A percentile compares a stretch with the other conserved stretches of the same genome.
Evolutionary conservation across 2,797 vertebrate species (phyloP).

Genomic region (Margarornis squamiger): DNA sequence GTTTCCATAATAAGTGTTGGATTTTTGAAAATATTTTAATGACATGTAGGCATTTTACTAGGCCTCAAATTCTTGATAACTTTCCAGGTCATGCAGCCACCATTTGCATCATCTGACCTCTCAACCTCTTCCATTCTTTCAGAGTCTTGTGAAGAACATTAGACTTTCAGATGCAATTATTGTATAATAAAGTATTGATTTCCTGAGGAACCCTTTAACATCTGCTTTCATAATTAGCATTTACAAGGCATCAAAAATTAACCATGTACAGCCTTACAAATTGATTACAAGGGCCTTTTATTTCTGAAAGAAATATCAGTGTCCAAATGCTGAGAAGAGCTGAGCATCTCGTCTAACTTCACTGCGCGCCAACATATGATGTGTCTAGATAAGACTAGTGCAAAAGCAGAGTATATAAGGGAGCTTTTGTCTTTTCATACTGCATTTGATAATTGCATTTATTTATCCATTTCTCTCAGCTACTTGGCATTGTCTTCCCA

Average conservation of each 20-base stretch:
- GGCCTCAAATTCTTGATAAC: constrained; percentile 65
- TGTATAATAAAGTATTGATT: constrained; percentile 83
- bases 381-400: background rate
- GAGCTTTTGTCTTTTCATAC: background rate
- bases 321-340: background rate
- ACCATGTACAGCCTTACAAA: constrained; percentile 62
- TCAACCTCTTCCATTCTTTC: constrained; percentile 68
- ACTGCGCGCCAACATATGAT: background rate
- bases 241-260: constrained; percentile 73
- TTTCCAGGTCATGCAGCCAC: constrained; percentile 69
- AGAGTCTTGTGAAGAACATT: constrained; percentile 70
- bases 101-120: constrained; percentile 70
- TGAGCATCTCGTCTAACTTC: background rate
- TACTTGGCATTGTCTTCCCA: background rate
- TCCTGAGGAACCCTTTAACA: constrained; percentile 73
- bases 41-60: constrained; percentile 54
- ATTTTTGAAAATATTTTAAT: constrained; percentile 65
- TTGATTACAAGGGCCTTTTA: constrained; percentile 59
- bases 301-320: constrained; percentile 55
- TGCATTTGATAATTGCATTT: background rate
- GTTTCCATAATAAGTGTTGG: constrained; percentile 64
- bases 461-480: background rate
- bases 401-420: background rate
- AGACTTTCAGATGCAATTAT: constrained; percentile 79
- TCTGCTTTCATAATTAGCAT: constrained; percentile 78